phyloP scores from a whole-genome alignment of 2,797 vertebrate genomes.

The Premnoplex brunnescens region DNA sequence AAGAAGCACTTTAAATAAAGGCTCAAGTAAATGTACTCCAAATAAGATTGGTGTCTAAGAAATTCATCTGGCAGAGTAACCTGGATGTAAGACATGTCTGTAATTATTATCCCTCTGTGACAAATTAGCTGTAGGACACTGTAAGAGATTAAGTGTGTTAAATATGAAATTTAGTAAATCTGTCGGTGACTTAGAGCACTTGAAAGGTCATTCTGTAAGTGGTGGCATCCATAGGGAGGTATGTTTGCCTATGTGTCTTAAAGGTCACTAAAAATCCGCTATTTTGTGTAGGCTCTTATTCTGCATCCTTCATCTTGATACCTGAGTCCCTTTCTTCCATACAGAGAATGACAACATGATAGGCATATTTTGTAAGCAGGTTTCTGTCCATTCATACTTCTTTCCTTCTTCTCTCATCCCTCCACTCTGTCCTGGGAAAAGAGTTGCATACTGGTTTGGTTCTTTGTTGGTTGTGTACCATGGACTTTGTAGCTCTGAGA shows the following conservation, averaged over 20 bases:
- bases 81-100: neutral
- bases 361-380: neutral
- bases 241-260: neutral
- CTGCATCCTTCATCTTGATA: neutral
- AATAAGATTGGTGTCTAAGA: neutral
- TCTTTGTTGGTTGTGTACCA: neutral
- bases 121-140: neutral
- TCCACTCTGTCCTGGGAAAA: neutral
- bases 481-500: neutral
- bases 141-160: neutral
- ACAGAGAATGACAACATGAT: neutral
- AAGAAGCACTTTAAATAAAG: constrained; percentile 6
- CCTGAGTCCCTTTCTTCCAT: neutral
- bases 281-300: neutral
- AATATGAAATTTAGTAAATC: neutral
- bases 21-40: neutral
- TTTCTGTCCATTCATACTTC: neutral
- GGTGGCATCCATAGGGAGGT: too few species aligned
- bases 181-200: neutral
- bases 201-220: neutral
- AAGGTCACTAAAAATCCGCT: neutral
- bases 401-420: neutral
- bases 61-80: neutral
- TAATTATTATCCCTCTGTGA: neutral
- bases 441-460: neutral